These are phyloP conservation scores for Anguilla megastoma DNA, from an alignment of 2,797 vertebrate genomes.

Conservation along the genomic window DNA sequence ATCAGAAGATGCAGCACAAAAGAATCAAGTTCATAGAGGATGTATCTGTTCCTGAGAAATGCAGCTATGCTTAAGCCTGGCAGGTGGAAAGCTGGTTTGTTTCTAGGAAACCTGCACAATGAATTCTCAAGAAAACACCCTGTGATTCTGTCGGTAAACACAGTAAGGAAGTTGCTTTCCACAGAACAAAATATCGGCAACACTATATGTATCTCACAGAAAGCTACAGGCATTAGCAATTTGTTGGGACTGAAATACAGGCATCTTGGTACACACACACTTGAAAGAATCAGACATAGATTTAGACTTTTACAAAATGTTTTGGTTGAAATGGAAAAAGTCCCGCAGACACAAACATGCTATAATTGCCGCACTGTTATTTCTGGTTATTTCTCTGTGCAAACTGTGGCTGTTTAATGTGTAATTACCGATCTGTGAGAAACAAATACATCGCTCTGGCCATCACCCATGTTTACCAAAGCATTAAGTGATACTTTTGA, in stretches of 20 bases:
- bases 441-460: constrained; percentile 11
- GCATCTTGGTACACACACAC: neutral
- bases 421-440: constrained; percentile 20
- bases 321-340: constrained; percentile 15
- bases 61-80: neutral
- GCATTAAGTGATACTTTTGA: constrained; percentile 22
- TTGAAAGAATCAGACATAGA: neutral
- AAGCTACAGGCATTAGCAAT: neutral
- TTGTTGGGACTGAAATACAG: neutral
- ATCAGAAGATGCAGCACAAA: neutral
- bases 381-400: constrained; percentile 18
- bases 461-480: constrained; percentile 11
- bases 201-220: neutral
- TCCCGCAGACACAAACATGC: constrained; percentile 14
- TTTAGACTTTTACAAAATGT: constrained; percentile 1
- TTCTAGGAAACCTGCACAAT: neutral
- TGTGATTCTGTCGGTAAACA: neutral
- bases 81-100: constrained; percentile 11
- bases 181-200: neutral
- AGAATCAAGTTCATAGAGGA: neutral
- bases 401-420: constrained; percentile 11
- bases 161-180: neutral
- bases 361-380: constrained; percentile 16
- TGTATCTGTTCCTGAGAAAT: constrained; percentile 1
- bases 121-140: neutral